Conservation (phyloP, 2,113 vertebrate genomes). For the Murina feae region DNA sequence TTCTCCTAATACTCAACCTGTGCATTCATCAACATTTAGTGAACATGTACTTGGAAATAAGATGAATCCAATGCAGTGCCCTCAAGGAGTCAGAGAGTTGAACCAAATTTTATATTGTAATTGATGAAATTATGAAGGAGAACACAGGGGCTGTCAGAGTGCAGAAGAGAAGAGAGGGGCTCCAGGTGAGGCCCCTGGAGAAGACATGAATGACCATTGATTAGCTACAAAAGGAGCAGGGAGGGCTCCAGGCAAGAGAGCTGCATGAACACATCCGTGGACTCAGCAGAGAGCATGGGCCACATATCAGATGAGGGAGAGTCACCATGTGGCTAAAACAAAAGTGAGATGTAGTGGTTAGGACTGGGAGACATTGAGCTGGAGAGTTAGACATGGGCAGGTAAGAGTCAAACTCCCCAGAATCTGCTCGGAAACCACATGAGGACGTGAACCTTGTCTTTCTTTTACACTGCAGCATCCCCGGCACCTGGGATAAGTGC, state of each 20-base stretch:
- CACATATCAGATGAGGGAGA: neutral
- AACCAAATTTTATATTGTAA: neutral
- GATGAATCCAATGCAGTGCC: neutral
- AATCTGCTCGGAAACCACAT: neutral
- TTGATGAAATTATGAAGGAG: neutral
- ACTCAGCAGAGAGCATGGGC: rapidly evolving
- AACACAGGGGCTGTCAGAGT: neutral
- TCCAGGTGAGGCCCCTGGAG: neutral
- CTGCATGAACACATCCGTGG: rapidly evolving
- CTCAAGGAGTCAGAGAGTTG: neutral
- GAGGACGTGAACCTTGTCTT: neutral
- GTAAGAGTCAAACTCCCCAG: neutral
- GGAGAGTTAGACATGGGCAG: no score
- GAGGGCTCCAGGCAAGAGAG: neutral
- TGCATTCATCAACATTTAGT: neutral
- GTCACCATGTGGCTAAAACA: neutral
- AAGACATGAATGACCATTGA: neutral
- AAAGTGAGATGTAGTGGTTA: neutral
- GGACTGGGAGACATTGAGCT: rapidly evolving
- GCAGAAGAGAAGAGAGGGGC: neutral
- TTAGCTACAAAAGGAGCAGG: neutral
- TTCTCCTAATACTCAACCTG: neutral
- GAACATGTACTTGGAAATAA: neutral
- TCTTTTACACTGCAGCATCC: neutral
- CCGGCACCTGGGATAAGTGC: rapidly evolving